These are phyloP conservation scores for Carterocephalus palaemon DNA, from an alignment of 2,888 invertebrate species.

Conservation along the genomic window DNA sequence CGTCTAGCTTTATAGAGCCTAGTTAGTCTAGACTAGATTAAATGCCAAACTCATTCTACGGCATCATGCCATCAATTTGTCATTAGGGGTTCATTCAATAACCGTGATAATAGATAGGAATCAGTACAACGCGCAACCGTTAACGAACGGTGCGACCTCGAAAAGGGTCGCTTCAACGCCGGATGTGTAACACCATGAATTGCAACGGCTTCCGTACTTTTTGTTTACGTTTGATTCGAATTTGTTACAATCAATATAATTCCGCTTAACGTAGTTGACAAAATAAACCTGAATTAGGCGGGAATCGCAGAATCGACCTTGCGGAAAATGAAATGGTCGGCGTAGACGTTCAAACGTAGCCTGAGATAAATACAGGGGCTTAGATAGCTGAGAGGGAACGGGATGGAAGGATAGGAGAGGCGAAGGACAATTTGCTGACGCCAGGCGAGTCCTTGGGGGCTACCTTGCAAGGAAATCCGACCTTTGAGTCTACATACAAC, in stretches of 20 bases:
- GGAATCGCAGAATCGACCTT: constrained; percentile 7
- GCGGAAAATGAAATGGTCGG: background rate
- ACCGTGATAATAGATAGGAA: constrained; percentile 24
- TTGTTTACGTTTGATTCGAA: constrained; percentile 32
- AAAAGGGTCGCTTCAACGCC: constrained; percentile 51
- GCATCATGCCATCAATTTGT: constrained; percentile 34
- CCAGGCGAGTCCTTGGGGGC: constrained; percentile 50
- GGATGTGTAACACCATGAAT: constrained; percentile 56
- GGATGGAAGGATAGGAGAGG: constrained; percentile 39
- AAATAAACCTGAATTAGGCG: background rate
- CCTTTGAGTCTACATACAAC: constrained; percentile 30
- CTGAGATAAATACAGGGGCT: constrained; percentile 22
- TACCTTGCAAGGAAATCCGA: constrained; percentile 48
- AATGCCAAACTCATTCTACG: constrained; percentile 21
- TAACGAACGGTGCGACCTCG: constrained; percentile 54
- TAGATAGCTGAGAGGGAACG: constrained; percentile 33
- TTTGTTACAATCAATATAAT: constrained; percentile 6
- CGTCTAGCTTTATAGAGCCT: too few species aligned
- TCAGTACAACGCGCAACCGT: constrained; percentile 48
- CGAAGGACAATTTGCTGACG: constrained; percentile 51
- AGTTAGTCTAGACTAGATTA: too few species aligned
- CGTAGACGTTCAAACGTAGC: constrained; percentile 3
- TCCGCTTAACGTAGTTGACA: background rate
- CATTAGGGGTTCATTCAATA: constrained; percentile 35
- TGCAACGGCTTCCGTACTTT: constrained; percentile 55